phyloP scores from a whole-genome alignment of 2,888 invertebrate species.

The Melitaea athalia region DNA sequence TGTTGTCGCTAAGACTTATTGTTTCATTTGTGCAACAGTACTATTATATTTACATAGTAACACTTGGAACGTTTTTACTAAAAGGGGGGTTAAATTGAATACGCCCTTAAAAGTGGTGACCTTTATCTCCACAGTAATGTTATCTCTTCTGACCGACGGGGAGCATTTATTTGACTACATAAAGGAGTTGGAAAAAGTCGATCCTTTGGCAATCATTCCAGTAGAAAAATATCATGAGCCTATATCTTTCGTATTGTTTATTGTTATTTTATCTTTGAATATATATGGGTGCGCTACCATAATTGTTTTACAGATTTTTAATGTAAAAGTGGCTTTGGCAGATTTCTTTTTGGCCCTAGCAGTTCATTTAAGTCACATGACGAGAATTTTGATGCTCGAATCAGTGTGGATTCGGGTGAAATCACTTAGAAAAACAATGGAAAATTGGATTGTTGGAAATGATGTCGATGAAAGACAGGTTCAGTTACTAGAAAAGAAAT shows the following conservation, averaged over 20 bases:
- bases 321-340: neutral
- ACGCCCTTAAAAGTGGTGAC: neutral
- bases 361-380: neutral
- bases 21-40: neutral
- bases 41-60: neutral
- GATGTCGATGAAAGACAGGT: neutral
- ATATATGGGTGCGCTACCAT: neutral
- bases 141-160: neutral
- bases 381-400: constrained; percentile 6
- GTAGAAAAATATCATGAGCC: neutral
- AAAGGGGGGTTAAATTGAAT: no score
- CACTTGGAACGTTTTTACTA: no score
- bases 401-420: neutral
- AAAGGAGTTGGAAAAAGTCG: neutral
- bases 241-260: neutral
- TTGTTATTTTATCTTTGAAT: neutral
- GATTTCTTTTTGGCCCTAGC: neutral
- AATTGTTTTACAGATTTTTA: neutral
- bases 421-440: neutral
- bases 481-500: neutral
- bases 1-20: neutral
- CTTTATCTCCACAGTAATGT: neutral
- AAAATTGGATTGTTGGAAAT: neutral
- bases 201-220: neutral
- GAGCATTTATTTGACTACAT: neutral